A percentile compares a stretch with the other conserved stretches of the same genome.
Evolutionary conservation across 2,113 vertebrate genomes (phyloP).

Genomic region (Entomyzon cyanotis): DNA sequence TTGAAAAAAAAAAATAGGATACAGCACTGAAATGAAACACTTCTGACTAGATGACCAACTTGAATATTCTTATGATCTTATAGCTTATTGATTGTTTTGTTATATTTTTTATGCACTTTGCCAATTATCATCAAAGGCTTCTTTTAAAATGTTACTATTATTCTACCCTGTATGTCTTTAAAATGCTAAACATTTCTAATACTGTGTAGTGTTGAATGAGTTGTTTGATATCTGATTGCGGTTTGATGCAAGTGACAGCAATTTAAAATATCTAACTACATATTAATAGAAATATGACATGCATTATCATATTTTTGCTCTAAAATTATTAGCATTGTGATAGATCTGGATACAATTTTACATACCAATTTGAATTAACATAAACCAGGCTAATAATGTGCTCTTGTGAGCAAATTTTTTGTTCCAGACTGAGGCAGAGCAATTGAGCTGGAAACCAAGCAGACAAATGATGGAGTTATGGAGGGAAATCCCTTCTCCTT

Average conservation of each 20-base stretch:
- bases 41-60: not conserved
- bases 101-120: not conserved
- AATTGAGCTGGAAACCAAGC: not conserved
- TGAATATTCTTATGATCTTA: not conserved
- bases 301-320: not conserved
- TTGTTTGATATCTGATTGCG: not conserved
- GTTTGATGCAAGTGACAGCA: not conserved
- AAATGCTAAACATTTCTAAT: not conserved
- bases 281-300: not conserved
- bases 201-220: not conserved
- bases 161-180: not conserved
- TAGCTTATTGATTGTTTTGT: not conserved
- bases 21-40: not conserved
- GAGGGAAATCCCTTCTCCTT: conserved; percentile 24
- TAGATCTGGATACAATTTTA: not conserved
- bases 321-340: not conserved
- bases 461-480: conserved; percentile 5
- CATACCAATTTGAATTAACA: conserved; percentile 9
- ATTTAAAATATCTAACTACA: not conserved
- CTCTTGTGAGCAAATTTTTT: conserved; percentile 5
- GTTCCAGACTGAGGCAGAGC: not conserved
- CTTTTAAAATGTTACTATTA: not conserved
- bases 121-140: not conserved
- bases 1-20: not conserved
- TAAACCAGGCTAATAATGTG: conserved; percentile 8